phyloP scores from a whole-genome alignment of 2,888 invertebrate genomes.

The Nymphalis polychloros region DNA sequence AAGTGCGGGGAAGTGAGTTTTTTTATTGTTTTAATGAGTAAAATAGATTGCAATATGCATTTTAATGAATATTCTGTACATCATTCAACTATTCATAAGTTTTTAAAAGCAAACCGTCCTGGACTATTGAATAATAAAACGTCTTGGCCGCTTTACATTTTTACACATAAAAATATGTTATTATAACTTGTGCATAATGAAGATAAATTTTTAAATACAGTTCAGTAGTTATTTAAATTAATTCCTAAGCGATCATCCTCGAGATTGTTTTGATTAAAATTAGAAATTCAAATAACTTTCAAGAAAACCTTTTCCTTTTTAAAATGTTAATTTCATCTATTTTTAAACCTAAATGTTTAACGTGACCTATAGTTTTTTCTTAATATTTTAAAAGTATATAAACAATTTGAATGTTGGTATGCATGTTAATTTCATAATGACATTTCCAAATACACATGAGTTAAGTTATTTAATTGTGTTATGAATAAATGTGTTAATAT shows the following conservation, averaged over 20 bases:
- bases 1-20: not conserved
- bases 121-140: not conserved
- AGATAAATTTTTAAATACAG: not conserved
- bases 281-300: slow-evolving; percentile 20
- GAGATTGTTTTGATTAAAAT: slow-evolving; percentile 21
- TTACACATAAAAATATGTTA: not conserved
- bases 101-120: no score
- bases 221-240: slow-evolving; percentile 1
- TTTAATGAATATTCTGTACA: not conserved
- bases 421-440: no score
- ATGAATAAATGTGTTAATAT: no score
- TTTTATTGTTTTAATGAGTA: not conserved
- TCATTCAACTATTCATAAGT: no score
- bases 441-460: no score
- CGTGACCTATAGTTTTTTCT: no score
- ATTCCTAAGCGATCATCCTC: slow-evolving; percentile 6
- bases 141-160: no score
- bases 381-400: no score
- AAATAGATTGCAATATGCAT: not conserved
- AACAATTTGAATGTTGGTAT: no score
- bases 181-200: not conserved
- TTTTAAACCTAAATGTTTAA: no score
- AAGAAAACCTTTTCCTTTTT: not conserved
- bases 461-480: no score
- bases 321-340: not conserved